phyloP scores from a whole-genome alignment of 2,113 vertebrate genomes.

The Arothron firmamentum region DNA sequence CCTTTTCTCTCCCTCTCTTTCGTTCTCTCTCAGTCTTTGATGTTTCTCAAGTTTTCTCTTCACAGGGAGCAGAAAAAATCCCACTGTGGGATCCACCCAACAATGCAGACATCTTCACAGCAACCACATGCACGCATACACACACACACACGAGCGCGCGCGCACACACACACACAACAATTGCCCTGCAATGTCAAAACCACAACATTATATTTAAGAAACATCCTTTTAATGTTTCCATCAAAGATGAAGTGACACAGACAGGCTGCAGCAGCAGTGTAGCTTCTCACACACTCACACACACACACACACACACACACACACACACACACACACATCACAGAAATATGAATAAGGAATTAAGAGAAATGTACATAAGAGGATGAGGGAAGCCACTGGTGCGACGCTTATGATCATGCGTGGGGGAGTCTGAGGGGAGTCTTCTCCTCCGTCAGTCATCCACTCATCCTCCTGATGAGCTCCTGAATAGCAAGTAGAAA shows the following conservation, averaged over 20 bases:
- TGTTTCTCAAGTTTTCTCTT: constrained; percentile 67
- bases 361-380: constrained; percentile 36
- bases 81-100: constrained; percentile 48
- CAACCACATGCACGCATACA: constrained; percentile 8
- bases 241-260: constrained; percentile 12
- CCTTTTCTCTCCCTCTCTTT: constrained; percentile 15
- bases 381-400: constrained; percentile 57
- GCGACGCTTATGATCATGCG: constrained; percentile 64
- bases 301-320: background rate
- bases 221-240: constrained; percentile 3
- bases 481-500: constrained; percentile 51
- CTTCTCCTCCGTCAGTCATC: no score
- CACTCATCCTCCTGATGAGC: constrained; percentile 42
- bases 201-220: background rate
- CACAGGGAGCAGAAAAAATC: constrained; percentile 38
- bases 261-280: constrained; percentile 16
- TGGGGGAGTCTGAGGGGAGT: constrained; percentile 40
- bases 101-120: constrained; percentile 4
- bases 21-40: constrained; percentile 59
- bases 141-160: background rate
- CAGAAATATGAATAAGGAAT: constrained; percentile 57
- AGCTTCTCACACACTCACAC: background rate
- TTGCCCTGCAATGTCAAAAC: constrained; percentile 12
- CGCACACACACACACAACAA: constrained; percentile 16
- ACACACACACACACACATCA: constrained; percentile 6